phyloP scores from a whole-genome alignment of 2,888 invertebrate genomes.

The Agrotis clavis region DNA sequence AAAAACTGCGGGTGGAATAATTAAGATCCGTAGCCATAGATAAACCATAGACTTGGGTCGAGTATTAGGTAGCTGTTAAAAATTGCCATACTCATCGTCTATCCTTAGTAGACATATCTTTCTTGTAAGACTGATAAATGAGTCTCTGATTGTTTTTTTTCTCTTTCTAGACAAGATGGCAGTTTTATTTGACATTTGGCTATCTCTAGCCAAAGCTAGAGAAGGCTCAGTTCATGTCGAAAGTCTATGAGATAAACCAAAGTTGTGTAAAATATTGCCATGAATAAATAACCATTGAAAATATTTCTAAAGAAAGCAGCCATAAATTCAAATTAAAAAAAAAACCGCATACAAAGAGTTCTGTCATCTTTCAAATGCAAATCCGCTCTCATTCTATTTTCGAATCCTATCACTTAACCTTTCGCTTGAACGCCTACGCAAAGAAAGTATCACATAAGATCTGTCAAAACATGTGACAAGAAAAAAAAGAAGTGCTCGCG shows the following conservation, averaged over 20 bases:
- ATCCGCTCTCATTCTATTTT: slow-evolving; percentile 47
- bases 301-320: slow-evolving; percentile 3
- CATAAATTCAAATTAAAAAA: slow-evolving; percentile 11
- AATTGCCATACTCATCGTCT: too few relatives aligned
- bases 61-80: too few relatives aligned
- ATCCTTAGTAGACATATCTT: too few relatives aligned
- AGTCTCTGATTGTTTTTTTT: too few relatives aligned
- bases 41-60: not conserved
- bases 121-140: too few relatives aligned
- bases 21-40: not conserved
- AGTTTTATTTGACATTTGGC: too few relatives aligned
- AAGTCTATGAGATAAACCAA: not conserved
- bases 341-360: not conserved
- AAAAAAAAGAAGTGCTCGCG: slow-evolving; percentile 14
- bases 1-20: not conserved
- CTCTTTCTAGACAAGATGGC: too few relatives aligned
- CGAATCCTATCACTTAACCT: slow-evolving; percentile 54
- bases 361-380: slow-evolving; percentile 18
- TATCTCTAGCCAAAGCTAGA: too few relatives aligned
- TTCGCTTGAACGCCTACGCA: slow-evolving; percentile 40
- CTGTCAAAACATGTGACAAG: slow-evolving; percentile 36
- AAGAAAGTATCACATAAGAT: slow-evolving; percentile 55
- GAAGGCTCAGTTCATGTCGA: too few relatives aligned
- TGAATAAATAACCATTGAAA: too few relatives aligned
- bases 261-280: too few relatives aligned